phyloP scores from a whole-genome alignment of 64 coral and sea anemone species.

The Dendrophyllia cribrosa region DNA sequence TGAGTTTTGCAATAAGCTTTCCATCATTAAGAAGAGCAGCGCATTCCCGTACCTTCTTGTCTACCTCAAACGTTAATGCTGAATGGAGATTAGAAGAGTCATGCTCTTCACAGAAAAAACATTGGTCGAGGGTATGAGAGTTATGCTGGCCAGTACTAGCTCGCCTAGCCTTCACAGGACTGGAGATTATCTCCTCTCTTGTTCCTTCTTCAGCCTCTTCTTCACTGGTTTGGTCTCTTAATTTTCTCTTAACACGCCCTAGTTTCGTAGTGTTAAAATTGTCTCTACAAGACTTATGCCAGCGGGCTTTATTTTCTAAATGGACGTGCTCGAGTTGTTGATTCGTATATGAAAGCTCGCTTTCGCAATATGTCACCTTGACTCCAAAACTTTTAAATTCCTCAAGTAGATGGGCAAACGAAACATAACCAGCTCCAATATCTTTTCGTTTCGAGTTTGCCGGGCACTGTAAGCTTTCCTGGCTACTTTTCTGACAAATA shows the following conservation, averaged over 20 bases:
- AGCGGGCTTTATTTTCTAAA: constrained; percentile 46
- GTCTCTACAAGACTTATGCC: constrained; percentile 63
- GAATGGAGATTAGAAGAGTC: not conserved
- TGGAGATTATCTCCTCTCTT: constrained; percentile 1
- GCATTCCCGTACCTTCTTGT: constrained; percentile 50
- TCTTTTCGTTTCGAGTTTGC: constrained; percentile 80
- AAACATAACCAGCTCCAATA: constrained; percentile 56
- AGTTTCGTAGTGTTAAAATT: constrained; percentile 45
- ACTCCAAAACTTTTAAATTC: constrained; percentile 63
- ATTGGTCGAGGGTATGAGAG: constrained; percentile 20
- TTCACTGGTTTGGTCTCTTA: constrained; percentile 2
- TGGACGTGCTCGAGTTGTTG: constrained; percentile 58
- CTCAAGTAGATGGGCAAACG: constrained; percentile 46
- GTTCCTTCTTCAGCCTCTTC: constrained; percentile 31
- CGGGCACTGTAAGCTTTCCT: constrained; percentile 59
- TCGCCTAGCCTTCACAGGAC: constrained; percentile 22
- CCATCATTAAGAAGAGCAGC: constrained; percentile 47
- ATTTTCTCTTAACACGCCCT: constrained; percentile 42
- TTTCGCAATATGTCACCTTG: constrained; percentile 25
- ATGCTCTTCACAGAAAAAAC: constrained; percentile 61
- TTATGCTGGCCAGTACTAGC: constrained; percentile 17
- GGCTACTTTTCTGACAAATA: constrained; percentile 74
- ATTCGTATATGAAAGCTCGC: constrained; percentile 33
- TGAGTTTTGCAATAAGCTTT: constrained; percentile 74
- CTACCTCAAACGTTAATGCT: not conserved